These are phyloP conservation scores for Philopedon plagiatum DNA, from an alignment of 2,888 invertebrate genomes.

Conservation along the genomic window DNA sequence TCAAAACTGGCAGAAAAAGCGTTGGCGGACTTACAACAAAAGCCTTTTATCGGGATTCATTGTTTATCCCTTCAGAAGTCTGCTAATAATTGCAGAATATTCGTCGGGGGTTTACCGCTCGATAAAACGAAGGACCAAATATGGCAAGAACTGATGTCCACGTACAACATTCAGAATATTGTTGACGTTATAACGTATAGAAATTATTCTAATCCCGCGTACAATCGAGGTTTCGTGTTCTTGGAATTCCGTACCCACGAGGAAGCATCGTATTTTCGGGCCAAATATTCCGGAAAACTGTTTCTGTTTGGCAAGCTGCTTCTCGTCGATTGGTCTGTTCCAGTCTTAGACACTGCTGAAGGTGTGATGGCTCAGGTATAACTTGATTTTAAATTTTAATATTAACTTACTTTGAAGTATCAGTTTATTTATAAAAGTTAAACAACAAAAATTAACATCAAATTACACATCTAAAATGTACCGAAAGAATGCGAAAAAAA, in stretches of 20 bases:
- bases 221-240: constrained; percentile 85
- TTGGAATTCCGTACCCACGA: constrained; percentile 85
- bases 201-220: constrained; percentile 31
- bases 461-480: too few relatives aligned
- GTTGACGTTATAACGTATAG: constrained; percentile 76
- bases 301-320: constrained; percentile 78
- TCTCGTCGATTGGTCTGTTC: constrained; percentile 89
- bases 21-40: constrained; percentile 50
- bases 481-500: too few relatives aligned
- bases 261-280: constrained; percentile 79
- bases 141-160: constrained; percentile 69
- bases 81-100: constrained; percentile 59
- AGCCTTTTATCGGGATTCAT: constrained; percentile 66
- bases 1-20: constrained; percentile 72
- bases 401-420: too few relatives aligned
- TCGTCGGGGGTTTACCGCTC: constrained; percentile 60
- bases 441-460: too few relatives aligned
- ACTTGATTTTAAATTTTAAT: neutral
- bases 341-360: constrained; percentile 80
- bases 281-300: constrained; percentile 74
- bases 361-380: constrained; percentile 75
- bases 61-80: constrained; percentile 65
- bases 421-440: too few relatives aligned
- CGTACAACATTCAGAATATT: constrained; percentile 61
- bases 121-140: constrained; percentile 78